phyloP scores from a whole-genome alignment of 2,113 vertebrate species.

The Labeo rohita region DNA sequence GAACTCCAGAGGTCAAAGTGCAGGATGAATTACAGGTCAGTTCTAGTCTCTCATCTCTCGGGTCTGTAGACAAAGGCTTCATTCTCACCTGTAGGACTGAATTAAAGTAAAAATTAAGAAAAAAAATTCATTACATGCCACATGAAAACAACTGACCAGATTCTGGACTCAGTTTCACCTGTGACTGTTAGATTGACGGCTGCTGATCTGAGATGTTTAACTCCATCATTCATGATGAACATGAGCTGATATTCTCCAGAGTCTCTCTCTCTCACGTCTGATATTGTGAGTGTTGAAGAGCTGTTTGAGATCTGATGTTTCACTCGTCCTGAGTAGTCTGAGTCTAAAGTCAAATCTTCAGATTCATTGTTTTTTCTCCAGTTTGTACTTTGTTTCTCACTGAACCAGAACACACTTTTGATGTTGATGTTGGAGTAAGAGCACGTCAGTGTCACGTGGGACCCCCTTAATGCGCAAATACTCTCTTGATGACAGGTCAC shows the following conservation, averaged over 20 bases:
- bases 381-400: constrained; percentile 35
- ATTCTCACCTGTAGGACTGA: constrained; percentile 36
- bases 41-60: background rate
- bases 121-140: background rate
- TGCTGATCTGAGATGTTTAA: background rate
- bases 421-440: background rate
- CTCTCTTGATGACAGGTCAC: background rate
- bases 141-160: background rate
- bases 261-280: constrained; percentile 47
- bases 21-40: constrained; percentile 34
- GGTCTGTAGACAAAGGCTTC: background rate
- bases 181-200: constrained; percentile 41
- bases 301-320: background rate
- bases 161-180: constrained; percentile 16
- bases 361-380: constrained; percentile 38
- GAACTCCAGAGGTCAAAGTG: background rate
- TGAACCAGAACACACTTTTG: constrained; percentile 45
- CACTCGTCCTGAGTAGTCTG: constrained; percentile 47
- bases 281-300: constrained; percentile 20
- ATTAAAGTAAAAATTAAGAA: background rate
- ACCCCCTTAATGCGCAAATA: constrained; percentile 9
- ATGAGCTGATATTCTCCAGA: constrained; percentile 51
- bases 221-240: constrained; percentile 36
- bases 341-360: constrained; percentile 51
- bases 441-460: background rate